Evolutionary conservation across 2,797 vertebrate species (phyloP).

Genomic region (Hipposideros larvatus): DNA sequence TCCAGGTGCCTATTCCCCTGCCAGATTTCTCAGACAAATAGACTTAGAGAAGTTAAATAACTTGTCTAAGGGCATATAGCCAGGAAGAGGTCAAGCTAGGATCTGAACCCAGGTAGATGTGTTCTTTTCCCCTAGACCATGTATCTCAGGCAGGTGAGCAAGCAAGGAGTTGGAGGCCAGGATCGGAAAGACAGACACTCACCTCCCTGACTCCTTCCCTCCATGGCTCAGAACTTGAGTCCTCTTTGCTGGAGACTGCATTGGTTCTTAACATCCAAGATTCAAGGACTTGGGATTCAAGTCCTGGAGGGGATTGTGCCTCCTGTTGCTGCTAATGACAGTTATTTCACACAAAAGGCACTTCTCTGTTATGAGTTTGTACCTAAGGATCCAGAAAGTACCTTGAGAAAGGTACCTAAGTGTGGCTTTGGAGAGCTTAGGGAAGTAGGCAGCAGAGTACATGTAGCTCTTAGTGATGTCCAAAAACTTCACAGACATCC

Average conservation of each 20-base stretch:
- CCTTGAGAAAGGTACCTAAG: neutral
- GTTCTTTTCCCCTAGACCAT: neutral
- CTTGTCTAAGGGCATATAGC: neutral
- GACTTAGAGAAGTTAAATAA: slow-evolving; percentile 42
- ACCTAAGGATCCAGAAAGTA: slow-evolving; percentile 15
- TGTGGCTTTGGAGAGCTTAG: slow-evolving; percentile 22
- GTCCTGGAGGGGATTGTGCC: neutral
- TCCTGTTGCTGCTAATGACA: slow-evolving; percentile 47
- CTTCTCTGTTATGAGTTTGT: neutral
- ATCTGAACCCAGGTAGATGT: slow-evolving; percentile 1
- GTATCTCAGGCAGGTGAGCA: neutral
- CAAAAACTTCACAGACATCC: neutral
- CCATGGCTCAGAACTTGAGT: neutral
- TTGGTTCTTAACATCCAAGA: neutral
- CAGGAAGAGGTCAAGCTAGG: slow-evolving; percentile 54
- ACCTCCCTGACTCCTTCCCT: neutral
- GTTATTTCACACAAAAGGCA: slow-evolving; percentile 12
- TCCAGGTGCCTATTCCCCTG: neutral
- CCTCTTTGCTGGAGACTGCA: neutral
- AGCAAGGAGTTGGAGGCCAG: neutral
- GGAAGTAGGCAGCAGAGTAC: neutral
- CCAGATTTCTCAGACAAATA: slow-evolving; percentile 39
- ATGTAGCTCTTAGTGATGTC: neutral
- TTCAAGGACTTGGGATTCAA: neutral
- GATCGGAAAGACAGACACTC: neutral